Conservation (phyloP, 2,113 vertebrate species). For the Hippocampus comes region DNA sequence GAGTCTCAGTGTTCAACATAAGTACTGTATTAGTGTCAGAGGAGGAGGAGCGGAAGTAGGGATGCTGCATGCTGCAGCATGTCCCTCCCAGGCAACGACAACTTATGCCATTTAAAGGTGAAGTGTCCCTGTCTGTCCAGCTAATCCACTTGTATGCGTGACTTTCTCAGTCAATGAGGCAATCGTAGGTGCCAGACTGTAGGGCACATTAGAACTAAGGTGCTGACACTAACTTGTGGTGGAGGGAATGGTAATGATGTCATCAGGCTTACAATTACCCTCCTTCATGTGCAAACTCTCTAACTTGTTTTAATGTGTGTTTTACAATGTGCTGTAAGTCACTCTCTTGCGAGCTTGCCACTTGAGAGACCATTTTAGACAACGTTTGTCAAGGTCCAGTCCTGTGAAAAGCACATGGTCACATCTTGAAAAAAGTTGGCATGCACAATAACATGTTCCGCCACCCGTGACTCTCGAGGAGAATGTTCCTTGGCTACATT, state of each 20-base stretch:
- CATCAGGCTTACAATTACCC: conserved; percentile 26
- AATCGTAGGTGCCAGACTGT: conserved; percentile 41
- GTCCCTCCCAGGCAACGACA: conserved; percentile 40
- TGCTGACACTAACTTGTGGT: conserved; percentile 61
- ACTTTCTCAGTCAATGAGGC: conserved; percentile 60
- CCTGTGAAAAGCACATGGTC: conserved; percentile 25
- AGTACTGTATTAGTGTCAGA: conserved; percentile 14
- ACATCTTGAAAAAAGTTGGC: conserved; percentile 24
- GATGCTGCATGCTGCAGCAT: conserved; percentile 41
- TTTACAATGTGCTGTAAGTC: conserved; percentile 50
- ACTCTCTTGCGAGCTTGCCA: conserved; percentile 32
- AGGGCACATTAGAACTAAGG: conserved; percentile 58
- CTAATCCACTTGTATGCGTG: conserved; percentile 60
- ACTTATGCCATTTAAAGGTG: conserved; percentile 33
- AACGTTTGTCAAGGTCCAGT: conserved; percentile 31
- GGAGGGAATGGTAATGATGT: conserved; percentile 41
- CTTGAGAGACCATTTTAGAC: conserved; percentile 43
- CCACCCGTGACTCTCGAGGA: conserved; percentile 46
- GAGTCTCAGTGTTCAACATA: conserved; percentile 24
- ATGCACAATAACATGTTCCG: conserved; percentile 43
- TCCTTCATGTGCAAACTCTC: conserved; percentile 21
- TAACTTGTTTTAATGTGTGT: conserved; percentile 45
- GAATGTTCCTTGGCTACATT: conserved; percentile 26
- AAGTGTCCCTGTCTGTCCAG: conserved; percentile 34
- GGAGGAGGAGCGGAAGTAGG: conserved; percentile 17